These are phyloP conservation scores for Seriola aureovittata DNA, from an alignment of 2,113 vertebrate genomes.

Conservation along the genomic window DNA sequence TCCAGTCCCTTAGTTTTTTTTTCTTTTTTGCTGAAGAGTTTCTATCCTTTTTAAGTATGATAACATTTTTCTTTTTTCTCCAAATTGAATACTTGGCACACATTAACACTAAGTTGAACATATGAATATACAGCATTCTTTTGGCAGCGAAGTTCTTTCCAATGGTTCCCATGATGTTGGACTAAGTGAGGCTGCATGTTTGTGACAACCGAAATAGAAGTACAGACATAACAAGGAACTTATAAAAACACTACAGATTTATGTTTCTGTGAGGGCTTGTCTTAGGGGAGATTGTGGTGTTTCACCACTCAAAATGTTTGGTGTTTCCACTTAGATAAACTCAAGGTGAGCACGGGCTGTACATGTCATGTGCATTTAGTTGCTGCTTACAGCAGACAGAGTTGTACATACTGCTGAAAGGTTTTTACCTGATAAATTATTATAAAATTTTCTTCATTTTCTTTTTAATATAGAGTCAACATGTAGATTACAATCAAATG, in stretches of 20 bases:
- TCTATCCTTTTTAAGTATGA: slow-evolving; percentile 29
- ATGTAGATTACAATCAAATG: slow-evolving; percentile 5
- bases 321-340: slow-evolving; percentile 58
- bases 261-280: slow-evolving; percentile 68
- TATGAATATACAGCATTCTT: slow-evolving; percentile 57
- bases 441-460: not conserved
- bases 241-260: slow-evolving; percentile 77
- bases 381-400: slow-evolving; percentile 7
- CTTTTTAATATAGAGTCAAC: slow-evolving; percentile 6
- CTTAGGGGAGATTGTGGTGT: slow-evolving; percentile 62
- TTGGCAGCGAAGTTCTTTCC: slow-evolving; percentile 42
- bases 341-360: slow-evolving; percentile 45
- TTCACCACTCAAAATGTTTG: slow-evolving; percentile 53
- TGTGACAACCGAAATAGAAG: slow-evolving; percentile 79
- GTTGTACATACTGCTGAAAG: not conserved
- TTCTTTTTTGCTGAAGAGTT: not conserved
- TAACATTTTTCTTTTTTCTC: slow-evolving; percentile 11
- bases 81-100: slow-evolving; percentile 23
- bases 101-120: slow-evolving; percentile 22
- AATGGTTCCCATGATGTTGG: slow-evolving; percentile 77
- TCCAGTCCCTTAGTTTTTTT: not conserved
- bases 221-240: slow-evolving; percentile 75
- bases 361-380: slow-evolving; percentile 13
- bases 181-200: slow-evolving; percentile 69
- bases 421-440: slow-evolving; percentile 3